phyloP scores from a whole-genome alignment of 2,797 vertebrate genomes.

The Hemitrygon akajei region DNA sequence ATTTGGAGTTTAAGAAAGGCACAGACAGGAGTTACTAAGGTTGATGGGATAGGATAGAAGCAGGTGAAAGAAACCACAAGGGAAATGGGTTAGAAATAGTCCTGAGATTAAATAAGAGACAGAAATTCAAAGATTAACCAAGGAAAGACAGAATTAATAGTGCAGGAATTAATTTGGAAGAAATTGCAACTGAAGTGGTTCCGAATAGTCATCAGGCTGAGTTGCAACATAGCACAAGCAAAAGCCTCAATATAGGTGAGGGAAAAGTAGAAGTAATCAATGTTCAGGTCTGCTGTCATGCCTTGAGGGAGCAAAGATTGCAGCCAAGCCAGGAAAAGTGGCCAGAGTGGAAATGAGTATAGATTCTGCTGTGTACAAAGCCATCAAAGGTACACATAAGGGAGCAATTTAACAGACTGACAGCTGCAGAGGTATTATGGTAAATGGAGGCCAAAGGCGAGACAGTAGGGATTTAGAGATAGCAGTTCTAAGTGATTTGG shows the following conservation, averaged over 20 bases:
- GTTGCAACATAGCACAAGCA: neutral
- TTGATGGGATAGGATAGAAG: neutral
- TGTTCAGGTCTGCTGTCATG: neutral
- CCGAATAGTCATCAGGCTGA: neutral
- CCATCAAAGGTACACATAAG: conserved; percentile 1
- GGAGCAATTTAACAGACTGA: neutral
- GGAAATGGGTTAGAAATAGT: neutral
- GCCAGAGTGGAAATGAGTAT: neutral
- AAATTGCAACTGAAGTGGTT: neutral
- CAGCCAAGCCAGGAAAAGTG: neutral
- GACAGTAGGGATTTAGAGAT: neutral
- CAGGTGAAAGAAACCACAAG: neutral
- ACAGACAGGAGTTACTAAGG: neutral
- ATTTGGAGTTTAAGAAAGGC: neutral
- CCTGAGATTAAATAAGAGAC: neutral
- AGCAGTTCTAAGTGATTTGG: neutral
- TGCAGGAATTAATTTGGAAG: neutral
- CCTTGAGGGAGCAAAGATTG: neutral
- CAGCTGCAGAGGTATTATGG: neutral
- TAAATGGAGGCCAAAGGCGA: conserved; percentile 5
- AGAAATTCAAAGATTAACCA: neutral
- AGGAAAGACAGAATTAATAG: neutral
- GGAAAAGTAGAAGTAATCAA: neutral
- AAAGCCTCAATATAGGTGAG: neutral
- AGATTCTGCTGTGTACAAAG: neutral